Conservation (phyloP, 2,888 invertebrate genomes). For the Diplazon laetatorius region DNA sequence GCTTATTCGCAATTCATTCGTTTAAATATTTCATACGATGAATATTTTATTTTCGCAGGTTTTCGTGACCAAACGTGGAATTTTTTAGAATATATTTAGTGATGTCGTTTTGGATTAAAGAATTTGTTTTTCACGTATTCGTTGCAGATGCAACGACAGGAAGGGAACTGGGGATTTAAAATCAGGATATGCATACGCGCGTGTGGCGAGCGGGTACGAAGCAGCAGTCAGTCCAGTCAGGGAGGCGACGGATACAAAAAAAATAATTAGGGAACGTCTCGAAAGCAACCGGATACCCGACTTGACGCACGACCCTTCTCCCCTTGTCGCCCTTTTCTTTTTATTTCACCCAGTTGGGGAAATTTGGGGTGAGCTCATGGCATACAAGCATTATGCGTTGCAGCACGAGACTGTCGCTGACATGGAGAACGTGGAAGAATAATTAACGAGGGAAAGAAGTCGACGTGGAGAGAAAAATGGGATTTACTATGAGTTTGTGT, state of each 20-base stretch:
- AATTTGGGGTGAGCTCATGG: constrained; percentile 56
- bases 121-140: too few species aligned
- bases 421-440: constrained; percentile 67
- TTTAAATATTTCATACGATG: too few species aligned
- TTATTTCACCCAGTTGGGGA: constrained; percentile 63
- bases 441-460: constrained; percentile 61
- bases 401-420: not conserved
- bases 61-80: too few species aligned
- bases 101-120: too few species aligned
- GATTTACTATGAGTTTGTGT: constrained; percentile 24
- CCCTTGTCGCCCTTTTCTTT: too few species aligned
- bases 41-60: too few species aligned
- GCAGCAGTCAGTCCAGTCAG: constrained; percentile 10
- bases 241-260: too few species aligned
- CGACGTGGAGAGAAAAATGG: constrained; percentile 35
- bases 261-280: constrained; percentile 54
- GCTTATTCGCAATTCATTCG: too few species aligned
- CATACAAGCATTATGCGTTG: not conserved
- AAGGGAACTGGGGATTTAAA: constrained; percentile 57
- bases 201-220: constrained; percentile 10
- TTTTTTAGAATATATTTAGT: too few species aligned
- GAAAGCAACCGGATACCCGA: constrained; percentile 51
- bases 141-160: constrained; percentile 63
- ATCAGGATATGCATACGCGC: constrained; percentile 19
- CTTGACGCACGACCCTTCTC: constrained; percentile 33